phyloP scores from a whole-genome alignment of 1,140 invertebrate species.

The Andrena cerasifolii region DNA sequence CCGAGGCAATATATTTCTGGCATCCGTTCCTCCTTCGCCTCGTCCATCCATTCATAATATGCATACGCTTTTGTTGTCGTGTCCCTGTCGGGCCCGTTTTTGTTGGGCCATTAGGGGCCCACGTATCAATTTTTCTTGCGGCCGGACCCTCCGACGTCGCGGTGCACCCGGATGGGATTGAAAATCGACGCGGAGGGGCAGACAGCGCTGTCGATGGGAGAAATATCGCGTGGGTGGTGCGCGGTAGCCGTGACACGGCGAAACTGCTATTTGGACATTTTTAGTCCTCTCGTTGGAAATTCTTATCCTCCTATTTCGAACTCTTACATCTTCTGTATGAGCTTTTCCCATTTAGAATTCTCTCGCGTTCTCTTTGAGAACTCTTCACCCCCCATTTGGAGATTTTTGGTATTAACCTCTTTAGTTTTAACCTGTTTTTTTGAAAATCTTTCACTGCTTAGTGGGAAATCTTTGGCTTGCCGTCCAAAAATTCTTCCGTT shows the following conservation, averaged over 20 bases:
- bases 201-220: constrained; percentile 16
- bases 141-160: constrained; percentile 43
- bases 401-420: too few relatives aligned
- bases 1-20: constrained; percentile 77
- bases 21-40: constrained; percentile 74
- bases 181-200: constrained; percentile 31
- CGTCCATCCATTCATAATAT: constrained; percentile 80
- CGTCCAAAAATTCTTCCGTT: too few relatives aligned
- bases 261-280: not conserved
- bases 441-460: too few relatives aligned
- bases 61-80: constrained; percentile 77
- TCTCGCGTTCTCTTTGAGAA: too few relatives aligned
- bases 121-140: constrained; percentile 80
- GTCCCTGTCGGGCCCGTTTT: constrained; percentile 75
- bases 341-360: too few relatives aligned
- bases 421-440: too few relatives aligned
- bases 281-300: not conserved
- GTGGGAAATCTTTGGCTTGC: too few relatives aligned
- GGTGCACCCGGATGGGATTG: constrained; percentile 10
- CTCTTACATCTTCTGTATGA: too few relatives aligned
- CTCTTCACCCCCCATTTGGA: too few relatives aligned
- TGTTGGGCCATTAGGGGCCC: constrained; percentile 76
- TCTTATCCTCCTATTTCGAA: too few relatives aligned
- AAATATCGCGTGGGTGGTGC: constrained; percentile 30
- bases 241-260: constrained; percentile 1